These are phyloP conservation scores for Probaryconus sp. DNA, from an alignment of 1,140 invertebrate genomes.

Conservation along the genomic window DNA sequence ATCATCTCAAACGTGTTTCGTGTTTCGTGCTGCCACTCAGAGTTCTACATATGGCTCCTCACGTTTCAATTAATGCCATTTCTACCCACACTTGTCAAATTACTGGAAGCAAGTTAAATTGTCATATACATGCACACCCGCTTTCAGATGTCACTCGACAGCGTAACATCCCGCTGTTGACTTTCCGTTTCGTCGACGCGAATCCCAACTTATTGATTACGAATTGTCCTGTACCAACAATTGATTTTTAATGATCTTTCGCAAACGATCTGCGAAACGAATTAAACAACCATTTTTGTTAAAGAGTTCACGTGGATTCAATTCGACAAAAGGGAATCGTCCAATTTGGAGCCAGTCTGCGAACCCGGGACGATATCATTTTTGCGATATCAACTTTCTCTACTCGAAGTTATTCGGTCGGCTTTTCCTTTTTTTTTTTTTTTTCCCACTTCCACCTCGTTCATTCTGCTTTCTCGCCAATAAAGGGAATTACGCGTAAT, in stretches of 20 bases:
- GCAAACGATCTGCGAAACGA: too few species aligned
- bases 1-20: slow-evolving; percentile 39
- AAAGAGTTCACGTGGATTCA: too few species aligned
- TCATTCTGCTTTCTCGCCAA: slow-evolving; percentile 50
- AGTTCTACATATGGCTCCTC: slow-evolving; percentile 47
- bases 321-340: too few species aligned
- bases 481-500: slow-evolving; percentile 62
- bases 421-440: too few species aligned
- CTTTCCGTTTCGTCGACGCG: background rate
- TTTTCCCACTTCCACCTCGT: slow-evolving; percentile 33
- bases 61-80: slow-evolving; percentile 55
- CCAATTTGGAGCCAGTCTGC: too few species aligned
- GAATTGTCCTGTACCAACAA: too few species aligned
- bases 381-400: slow-evolving; percentile 34
- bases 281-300: too few species aligned
- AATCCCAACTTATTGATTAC: too few species aligned
- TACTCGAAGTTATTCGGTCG: slow-evolving; percentile 31
- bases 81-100: slow-evolving; percentile 50
- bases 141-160: slow-evolving; percentile 21
- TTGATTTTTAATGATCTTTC: too few species aligned
- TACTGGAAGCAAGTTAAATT: slow-evolving; percentile 46
- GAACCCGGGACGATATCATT: slow-evolving; percentile 41
- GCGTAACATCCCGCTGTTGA: slow-evolving; percentile 3
- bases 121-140: slow-evolving; percentile 33
- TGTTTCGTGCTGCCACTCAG: slow-evolving; percentile 36